These are phyloP conservation scores for Nomada flava DNA, from an alignment of 2,888 invertebrate genomes.

Conservation along the genomic window DNA sequence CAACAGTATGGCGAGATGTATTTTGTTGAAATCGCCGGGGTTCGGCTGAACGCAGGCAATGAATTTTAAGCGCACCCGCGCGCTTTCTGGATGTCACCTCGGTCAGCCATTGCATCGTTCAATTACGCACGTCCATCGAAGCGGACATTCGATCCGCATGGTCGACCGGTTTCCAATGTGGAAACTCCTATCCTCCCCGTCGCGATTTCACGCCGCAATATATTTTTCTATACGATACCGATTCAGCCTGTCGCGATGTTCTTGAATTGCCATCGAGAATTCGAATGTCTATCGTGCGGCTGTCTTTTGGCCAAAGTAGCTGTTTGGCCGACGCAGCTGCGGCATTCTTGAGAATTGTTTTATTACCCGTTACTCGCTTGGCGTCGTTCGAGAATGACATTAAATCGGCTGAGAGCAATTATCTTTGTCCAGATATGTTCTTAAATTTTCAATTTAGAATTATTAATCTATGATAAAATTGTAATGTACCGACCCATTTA, in stretches of 20 bases:
- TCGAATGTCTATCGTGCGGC: background rate
- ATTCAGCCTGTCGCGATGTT: background rate
- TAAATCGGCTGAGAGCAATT: background rate
- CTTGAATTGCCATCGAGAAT: background rate
- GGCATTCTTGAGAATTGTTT: background rate
- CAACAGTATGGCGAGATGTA: background rate
- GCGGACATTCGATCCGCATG: conserved; percentile 47
- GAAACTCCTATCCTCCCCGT: conserved; percentile 26
- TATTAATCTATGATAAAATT: too few species aligned
- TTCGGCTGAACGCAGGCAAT: conserved; percentile 23
- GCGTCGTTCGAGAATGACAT: background rate
- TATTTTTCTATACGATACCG: conserved; percentile 19
- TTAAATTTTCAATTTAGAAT: too few species aligned
- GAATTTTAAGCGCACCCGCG: conserved; percentile 51
- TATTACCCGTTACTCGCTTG: background rate
- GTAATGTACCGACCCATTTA: too few species aligned
- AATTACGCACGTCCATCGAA: conserved; percentile 55
- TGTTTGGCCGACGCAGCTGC: too few species aligned
- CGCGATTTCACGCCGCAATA: conserved; percentile 31
- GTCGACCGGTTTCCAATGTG: conserved; percentile 40
- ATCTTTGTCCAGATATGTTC: background rate
- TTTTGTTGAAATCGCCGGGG: conserved; percentile 44
- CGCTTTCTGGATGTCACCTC: conserved; percentile 47
- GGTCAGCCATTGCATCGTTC: conserved; percentile 48
- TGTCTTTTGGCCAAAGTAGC: background rate